Base-by-base conservation (phyloP, 2,888 invertebrate species). In the Nymphalis polychloros region DNA sequence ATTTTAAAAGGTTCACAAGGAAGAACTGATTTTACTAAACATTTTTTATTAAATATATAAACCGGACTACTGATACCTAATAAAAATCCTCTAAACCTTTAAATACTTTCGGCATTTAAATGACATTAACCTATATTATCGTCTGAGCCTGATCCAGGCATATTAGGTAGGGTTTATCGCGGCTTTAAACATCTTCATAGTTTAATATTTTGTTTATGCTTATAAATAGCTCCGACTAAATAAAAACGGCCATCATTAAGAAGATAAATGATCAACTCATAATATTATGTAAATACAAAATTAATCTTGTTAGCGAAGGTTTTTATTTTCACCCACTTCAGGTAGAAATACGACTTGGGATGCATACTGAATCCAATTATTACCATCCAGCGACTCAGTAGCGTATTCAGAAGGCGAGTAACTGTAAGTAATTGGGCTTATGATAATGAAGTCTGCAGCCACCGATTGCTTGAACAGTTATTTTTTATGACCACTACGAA, bases 391-490 rank as follows among this genome's bases (percentile, higher is more conserved):
- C 66, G 73, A 47, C 23, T 68, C 67, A 19, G 70, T 64, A 67
- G 60, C 59, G 68, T 67, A 70, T 72, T 73, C 72, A 72, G 73
- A 70, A 68, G 73, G 63, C 72, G 71, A 76, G 65, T 75, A 73
- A 67, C 66, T 70, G 70, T 80, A 80, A 81, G 81, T 81, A 81
- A 81, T 83, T 77, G 73, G 72, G 73, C 78, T 81, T 81, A 81
- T 83, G 81, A 67, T 82, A 81, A 83, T 80, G 76, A 78, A 76
- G 71, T 66, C 68, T 67, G 73, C 72, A 69, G 59, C 71, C 64
- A 55, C 70, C 73, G 65, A 68, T 65, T 71, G 76, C 73, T 71
- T 76, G 59, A 66, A 69, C 71, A 66, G 76, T 77, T 77, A 75
- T 77, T 78, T 79, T 82, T 82, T 81, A 80, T 77, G 57, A 71